Conservation (phyloP, 2,797 vertebrate genomes). For the Dicrostonyx torquatus region DNA sequence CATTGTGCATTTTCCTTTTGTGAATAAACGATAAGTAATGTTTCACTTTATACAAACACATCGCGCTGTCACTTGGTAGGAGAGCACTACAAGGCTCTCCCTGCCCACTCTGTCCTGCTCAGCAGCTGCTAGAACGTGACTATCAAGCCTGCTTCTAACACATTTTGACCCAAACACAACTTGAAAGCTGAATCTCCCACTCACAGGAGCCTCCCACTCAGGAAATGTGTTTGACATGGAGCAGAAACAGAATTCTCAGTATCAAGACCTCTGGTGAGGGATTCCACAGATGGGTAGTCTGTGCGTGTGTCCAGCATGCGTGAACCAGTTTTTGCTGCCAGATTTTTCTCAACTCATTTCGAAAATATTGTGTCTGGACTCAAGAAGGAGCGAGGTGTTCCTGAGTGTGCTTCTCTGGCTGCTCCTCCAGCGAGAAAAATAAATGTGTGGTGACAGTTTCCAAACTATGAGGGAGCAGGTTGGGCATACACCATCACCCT, state of each 20-base stretch:
- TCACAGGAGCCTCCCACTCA: not conserved
- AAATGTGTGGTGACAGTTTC: not conserved
- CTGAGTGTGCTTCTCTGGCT: not conserved
- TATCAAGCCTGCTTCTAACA: conserved; percentile 17
- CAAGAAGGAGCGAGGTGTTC: not conserved
- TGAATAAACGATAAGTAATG: conserved; percentile 28
- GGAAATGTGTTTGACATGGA: not conserved
- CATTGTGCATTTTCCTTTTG: not conserved
- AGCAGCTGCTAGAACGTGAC: not conserved
- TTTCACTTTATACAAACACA: conserved; percentile 37
- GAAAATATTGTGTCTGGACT: not conserved
- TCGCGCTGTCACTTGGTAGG: not conserved
- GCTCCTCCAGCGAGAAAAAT: not conserved
- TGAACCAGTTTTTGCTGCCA: not conserved
- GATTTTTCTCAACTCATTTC: not conserved
- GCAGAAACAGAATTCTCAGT: not conserved
- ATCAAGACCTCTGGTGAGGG: not conserved
- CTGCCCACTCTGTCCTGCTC: not conserved
- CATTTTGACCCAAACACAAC: conserved; percentile 7
- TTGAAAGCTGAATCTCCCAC: not conserved
- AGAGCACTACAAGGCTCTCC: not conserved
- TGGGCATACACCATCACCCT: not conserved
- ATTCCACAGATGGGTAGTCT: not conserved
- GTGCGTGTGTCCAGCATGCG: not conserved
- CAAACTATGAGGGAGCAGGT: not conserved